A percentile compares a stretch with the other conserved stretches of the same genome.
Evolutionary conservation across 2,888 invertebrate genomes (phyloP).

Genomic region (Camptogramma bilineatum): DNA sequence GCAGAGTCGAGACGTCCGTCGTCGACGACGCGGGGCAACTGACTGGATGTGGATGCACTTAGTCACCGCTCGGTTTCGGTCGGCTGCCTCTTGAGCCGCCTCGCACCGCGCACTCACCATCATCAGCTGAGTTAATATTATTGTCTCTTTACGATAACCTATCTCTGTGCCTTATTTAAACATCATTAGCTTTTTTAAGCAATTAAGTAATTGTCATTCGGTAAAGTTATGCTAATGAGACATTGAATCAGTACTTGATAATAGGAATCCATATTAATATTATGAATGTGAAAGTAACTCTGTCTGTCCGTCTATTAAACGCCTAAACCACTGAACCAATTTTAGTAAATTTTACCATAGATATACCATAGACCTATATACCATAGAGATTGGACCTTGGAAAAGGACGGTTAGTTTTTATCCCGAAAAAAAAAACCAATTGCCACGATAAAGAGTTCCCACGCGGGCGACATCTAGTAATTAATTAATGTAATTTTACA

Average conservation of each 20-base stretch:
- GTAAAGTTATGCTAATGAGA: conserved; percentile 5
- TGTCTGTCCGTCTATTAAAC: too few relatives aligned
- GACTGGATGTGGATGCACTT: conserved; percentile 53
- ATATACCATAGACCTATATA: too few relatives aligned
- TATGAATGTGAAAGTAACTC: too few relatives aligned
- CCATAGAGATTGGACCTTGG: too few relatives aligned
- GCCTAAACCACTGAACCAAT: too few relatives aligned
- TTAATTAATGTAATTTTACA: too few relatives aligned
- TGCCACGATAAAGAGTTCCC: too few relatives aligned
- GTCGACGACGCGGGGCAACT: conserved; percentile 63
- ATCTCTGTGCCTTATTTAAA: conserved; percentile 23
- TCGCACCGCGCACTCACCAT: conserved; percentile 47
- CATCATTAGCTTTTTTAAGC: conserved; percentile 36
- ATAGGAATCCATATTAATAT: not conserved
- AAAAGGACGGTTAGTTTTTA: too few relatives aligned
- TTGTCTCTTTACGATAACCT: conserved; percentile 40
- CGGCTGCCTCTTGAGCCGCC: conserved; percentile 45
- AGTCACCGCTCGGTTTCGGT: conserved; percentile 44
- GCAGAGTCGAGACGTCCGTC: conserved; percentile 56
- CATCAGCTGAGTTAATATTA: conserved; percentile 59
- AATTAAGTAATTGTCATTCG: conserved; percentile 23
- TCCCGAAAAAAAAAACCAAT: too few relatives aligned
- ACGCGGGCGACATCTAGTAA: too few relatives aligned
- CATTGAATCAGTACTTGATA: not conserved
- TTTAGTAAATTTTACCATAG: too few relatives aligned